Evolutionary conservation across 2,113 vertebrate genomes (phyloP), one percentile per base, ranked within the genome.

Genomic region (Microcebus jonahi): DNA sequence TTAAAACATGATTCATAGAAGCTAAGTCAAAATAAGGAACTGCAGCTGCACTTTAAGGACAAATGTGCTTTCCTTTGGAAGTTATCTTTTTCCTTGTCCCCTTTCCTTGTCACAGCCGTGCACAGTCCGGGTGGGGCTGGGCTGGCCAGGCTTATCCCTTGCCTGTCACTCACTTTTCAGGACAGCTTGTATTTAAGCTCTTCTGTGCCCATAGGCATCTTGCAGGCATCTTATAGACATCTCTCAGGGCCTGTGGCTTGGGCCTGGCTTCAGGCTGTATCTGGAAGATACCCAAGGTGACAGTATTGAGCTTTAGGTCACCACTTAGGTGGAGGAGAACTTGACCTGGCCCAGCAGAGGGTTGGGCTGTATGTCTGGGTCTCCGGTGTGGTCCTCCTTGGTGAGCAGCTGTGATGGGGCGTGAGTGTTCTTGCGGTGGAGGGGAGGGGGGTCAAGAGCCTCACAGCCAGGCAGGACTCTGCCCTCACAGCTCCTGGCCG

Each of bases 161-260:
- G 8, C 15, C 48, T 57, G 34, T 39, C 34, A 27, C 36, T 88
- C 21, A 3, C 48, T 73, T 68, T 84, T 57, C 27, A 55, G 82
- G 34, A 42, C 9, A 57, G 36, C 73, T 88, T 6, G 12, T 59
- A 27, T 39, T 65, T 27, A 39, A 36, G 71, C 68, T 36, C 57
- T 70, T 89, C 20, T 63, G 77, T 48, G 68, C 55, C 14, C 13
- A 0, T 23, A 42, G 67, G 53, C 23, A 29, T 76, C 27, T 76
- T 31, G 42, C 31, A 42, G 77, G 53, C 31, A 45, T 48, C 27
- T 76, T 18, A 8, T 34, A 34, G 77, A 53, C n/a, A 31, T 95
- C 86, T 94, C 90, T n/a, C 8, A 63, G 95, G 85, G 65, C 50
- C 65, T 67, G 92, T 90, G 90, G 94, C 68, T 95, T n/a, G 70